Conservation (phyloP, 2,113 vertebrate species). For the Platysteira castanea region DNA sequence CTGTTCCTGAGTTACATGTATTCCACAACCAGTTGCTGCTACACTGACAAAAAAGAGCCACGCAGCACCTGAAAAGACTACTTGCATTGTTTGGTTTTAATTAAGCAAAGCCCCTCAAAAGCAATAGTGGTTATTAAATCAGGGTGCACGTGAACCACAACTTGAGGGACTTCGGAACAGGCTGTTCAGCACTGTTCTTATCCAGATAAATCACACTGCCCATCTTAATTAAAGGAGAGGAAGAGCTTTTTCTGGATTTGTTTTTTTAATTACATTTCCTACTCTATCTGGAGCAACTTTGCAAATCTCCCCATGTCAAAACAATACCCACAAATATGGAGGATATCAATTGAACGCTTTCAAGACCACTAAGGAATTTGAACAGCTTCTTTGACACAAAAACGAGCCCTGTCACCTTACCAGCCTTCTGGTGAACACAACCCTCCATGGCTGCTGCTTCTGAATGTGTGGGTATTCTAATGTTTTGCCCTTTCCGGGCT, state of each 20-base stretch:
- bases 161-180: not conserved
- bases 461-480: not conserved
- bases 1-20: not conserved
- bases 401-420: not conserved
- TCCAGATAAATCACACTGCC: not conserved
- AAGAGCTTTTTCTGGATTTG: not conserved
- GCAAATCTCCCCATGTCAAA: not conserved
- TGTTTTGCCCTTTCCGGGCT: not conserved
- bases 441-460: not conserved
- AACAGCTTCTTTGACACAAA: not conserved
- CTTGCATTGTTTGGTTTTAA: not conserved
- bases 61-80: not conserved
- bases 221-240: not conserved
- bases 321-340: not conserved
- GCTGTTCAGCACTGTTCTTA: not conserved
- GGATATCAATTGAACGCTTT: not conserved
- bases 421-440: not conserved
- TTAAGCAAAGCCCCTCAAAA: not conserved
- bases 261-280: not conserved
- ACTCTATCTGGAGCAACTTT: not conserved
- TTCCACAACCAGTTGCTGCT: not conserved
- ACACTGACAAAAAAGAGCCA: not conserved
- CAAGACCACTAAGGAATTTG: not conserved
- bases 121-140: not conserved
- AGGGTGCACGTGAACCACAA: not conserved